phyloP scores from a whole-genome alignment of 2,888 invertebrate species.

The Conchocele bisecta region DNA sequence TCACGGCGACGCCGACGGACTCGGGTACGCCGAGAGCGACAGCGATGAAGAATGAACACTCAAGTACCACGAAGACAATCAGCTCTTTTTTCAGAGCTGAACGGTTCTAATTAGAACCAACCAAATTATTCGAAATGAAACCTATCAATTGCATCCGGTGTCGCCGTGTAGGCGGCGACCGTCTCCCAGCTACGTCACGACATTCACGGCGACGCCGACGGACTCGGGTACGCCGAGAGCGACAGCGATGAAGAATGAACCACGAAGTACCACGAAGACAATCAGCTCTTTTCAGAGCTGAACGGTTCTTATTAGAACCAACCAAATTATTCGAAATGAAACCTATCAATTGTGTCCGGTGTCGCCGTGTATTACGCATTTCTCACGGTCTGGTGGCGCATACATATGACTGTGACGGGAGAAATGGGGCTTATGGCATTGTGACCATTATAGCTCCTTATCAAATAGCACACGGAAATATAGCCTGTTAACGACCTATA shows the following conservation, averaged over 20 bases:
- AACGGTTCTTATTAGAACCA: neutral
- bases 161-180: conserved; percentile 64
- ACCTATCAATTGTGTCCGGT: too few species aligned
- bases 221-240: conserved; percentile 14
- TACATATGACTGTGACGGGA: too few species aligned
- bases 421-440: too few species aligned
- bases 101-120: neutral
- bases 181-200: conserved; percentile 53
- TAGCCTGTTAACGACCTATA: too few species aligned
- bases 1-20: conserved; percentile 22
- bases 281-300: too few species aligned
- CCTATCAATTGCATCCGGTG: too few species aligned
- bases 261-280: neutral
- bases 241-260: neutral
- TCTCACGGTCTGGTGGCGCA: too few species aligned
- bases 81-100: too few species aligned
- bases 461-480: too few species aligned
- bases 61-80: neutral
- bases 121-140: neutral
- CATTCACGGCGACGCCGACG: conserved; percentile 30
- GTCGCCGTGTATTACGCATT: conserved; percentile 64
- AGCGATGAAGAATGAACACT: neutral
- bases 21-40: conserved; percentile 10
- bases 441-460: too few species aligned
- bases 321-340: neutral